Conservation (phyloP, 2,113 vertebrate species). For the Ailurus styani region DNA sequence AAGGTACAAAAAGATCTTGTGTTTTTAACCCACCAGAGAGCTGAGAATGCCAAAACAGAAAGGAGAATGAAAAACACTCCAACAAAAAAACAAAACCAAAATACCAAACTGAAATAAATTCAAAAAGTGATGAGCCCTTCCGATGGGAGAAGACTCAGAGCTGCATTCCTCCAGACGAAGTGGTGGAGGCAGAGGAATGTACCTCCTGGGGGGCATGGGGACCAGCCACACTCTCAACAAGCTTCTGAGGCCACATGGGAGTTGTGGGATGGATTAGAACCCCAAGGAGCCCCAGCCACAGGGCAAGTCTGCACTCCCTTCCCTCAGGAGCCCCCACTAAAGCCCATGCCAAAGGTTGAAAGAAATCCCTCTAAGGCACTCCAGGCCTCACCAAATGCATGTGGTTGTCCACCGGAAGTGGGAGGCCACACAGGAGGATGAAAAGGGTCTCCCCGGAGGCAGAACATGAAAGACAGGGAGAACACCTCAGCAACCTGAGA, state of each 20-base stretch:
- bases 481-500: neutral
- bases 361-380: neutral
- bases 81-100: neutral
- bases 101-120: neutral
- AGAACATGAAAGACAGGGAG: neutral
- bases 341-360: neutral
- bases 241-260: neutral
- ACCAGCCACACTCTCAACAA: neutral
- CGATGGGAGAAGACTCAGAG: neutral
- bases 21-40: neutral
- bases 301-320: neutral
- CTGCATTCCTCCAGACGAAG: neutral
- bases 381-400: neutral
- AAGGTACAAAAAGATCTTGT: neutral
- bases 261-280: neutral
- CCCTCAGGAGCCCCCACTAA: neutral
- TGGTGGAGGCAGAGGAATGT: neutral
- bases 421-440: neutral
- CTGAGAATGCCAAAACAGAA: neutral
- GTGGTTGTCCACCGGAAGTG: neutral
- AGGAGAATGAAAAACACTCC: neutral
- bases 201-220: neutral
- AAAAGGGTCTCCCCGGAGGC: neutral
- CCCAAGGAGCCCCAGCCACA: neutral
- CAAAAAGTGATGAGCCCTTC: neutral